A percentile compares a stretch with the other conserved stretches of the same genome.
Conservation (phyloP, 2,113 vertebrate genomes). For the Aptenodytes forsteri region DNA sequence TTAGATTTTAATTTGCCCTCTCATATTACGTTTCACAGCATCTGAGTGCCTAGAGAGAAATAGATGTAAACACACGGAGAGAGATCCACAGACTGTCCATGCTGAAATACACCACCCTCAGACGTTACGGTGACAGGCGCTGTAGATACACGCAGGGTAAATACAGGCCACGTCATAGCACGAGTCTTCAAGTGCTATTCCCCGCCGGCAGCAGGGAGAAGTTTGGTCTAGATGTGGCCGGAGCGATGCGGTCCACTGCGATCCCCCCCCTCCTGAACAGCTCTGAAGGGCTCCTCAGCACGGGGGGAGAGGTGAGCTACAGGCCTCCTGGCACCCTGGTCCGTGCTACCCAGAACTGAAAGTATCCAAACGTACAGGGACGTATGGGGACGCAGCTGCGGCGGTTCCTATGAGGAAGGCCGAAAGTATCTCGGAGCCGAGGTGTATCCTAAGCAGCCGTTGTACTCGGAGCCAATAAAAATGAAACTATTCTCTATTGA, state of each 20-base stretch:
- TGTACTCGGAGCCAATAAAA: slow-evolving; percentile 59
- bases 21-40: neutral
- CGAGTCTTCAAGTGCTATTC: neutral
- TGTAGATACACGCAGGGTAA: neutral
- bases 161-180: neutral
- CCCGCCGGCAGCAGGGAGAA: neutral
- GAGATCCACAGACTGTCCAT: neutral
- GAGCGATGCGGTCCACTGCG: neutral
- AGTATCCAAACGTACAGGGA: neutral
- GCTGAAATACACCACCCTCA: neutral
- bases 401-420: neutral
- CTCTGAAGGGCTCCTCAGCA: neutral
- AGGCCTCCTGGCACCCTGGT: neutral
- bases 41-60: neutral
- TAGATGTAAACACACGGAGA: neutral
- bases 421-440: slow-evolving; percentile 3
- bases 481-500: slow-evolving; percentile 65
- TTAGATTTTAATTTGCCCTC: neutral
- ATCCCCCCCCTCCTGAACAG: neutral
- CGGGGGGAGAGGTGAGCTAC: neutral
- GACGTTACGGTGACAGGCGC: neutral
- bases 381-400: accelerated
- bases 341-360: neutral
- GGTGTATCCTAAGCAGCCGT: slow-evolving; percentile 40
- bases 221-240: neutral